Evolutionary conservation across 2,888 invertebrate genomes (phyloP).

Genomic region (Lysandra coridon): DNA sequence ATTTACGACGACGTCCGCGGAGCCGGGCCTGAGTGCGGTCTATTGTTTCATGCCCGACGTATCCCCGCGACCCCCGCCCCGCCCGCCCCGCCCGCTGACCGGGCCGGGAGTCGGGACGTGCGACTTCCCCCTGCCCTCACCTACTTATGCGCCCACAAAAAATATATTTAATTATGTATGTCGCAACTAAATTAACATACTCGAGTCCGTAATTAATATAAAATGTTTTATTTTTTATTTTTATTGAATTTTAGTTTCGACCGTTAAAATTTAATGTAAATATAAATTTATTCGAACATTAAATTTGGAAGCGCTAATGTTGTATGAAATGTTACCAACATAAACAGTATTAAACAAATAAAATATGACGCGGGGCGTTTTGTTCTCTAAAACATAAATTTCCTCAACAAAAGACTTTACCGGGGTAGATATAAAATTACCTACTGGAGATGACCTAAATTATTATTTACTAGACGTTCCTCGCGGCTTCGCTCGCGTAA

Average conservation of each 20-base stretch:
- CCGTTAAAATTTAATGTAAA: constrained; percentile 16
- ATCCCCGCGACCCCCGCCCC: neutral
- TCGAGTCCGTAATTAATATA: neutral
- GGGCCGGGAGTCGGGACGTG: neutral
- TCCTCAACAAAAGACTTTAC: neutral
- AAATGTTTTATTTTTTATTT: neutral
- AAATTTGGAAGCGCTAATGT: constrained; percentile 12
- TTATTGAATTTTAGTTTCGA: constrained; percentile 4
- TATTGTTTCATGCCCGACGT: neutral
- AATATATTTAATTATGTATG: neutral
- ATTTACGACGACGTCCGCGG: neutral
- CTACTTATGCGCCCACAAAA: neutral
- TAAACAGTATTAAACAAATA: neutral
- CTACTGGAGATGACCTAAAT: neutral
- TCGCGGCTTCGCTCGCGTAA: too few species aligned
- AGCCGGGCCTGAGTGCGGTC: neutral
- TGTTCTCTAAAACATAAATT: neutral
- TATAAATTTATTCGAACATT: neutral
- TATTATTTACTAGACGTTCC: too few species aligned
- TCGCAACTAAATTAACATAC: constrained; percentile 6
- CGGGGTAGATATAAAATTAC: neutral
- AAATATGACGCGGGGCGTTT: neutral
- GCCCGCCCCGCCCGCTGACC: neutral
- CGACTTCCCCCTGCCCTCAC: neutral
- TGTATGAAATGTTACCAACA: neutral